phyloP scores from a whole-genome alignment of 2,888 invertebrate genomes.

The Rhamnusium bicolor region DNA sequence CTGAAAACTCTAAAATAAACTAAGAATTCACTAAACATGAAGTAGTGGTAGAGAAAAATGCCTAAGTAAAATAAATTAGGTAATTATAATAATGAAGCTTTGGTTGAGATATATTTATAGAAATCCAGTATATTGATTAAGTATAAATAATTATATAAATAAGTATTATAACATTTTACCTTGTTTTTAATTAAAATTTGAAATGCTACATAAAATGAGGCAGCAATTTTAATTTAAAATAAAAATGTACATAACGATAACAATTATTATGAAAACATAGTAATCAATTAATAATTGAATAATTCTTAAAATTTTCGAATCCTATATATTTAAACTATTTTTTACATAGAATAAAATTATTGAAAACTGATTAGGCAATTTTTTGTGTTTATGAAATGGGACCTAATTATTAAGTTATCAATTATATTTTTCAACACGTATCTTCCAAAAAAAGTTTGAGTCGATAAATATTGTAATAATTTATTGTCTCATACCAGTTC shows the following conservation, averaged over 20 bases:
- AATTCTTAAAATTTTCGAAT: slow-evolving; percentile 5
- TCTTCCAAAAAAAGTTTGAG: neutral
- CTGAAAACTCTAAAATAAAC: too few species aligned
- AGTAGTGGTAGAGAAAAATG: neutral
- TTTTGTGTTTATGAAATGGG: slow-evolving; percentile 2
- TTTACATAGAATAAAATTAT: slow-evolving; percentile 7
- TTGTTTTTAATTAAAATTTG: neutral
- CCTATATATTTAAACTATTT: neutral
- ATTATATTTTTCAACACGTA: slow-evolving; percentile 1
- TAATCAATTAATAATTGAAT: slow-evolving; percentile 27
- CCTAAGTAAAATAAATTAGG: neutral
- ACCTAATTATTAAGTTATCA: neutral
- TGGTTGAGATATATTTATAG: neutral
- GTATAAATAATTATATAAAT: slow-evolving; percentile 23
- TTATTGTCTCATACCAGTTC: slow-evolving; percentile 21
- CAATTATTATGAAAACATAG: slow-evolving; percentile 31
- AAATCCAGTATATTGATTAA: neutral
- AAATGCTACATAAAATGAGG: slow-evolving; percentile 1
- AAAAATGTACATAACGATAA: slow-evolving; percentile 50
- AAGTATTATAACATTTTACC: neutral
- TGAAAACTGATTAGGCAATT: neutral
- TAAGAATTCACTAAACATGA: neutral
- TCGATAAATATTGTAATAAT: slow-evolving; percentile 26
- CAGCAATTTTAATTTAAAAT: slow-evolving; percentile 31
- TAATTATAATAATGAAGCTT: neutral